Conservation (phyloP, 2,797 vertebrate genomes). For the Craterocephalus amniculus region DNA sequence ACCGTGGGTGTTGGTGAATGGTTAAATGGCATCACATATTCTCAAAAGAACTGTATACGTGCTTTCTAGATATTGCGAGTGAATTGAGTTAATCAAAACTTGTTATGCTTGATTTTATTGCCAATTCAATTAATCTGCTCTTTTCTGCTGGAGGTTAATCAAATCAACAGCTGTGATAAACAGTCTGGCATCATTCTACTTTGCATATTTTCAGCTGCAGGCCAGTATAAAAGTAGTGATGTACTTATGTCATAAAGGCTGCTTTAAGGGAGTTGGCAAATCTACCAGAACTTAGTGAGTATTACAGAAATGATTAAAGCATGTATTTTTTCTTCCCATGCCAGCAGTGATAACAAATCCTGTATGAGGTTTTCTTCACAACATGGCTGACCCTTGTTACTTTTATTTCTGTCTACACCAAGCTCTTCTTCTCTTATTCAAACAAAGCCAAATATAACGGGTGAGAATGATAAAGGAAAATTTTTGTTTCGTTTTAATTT, state of each 20-base stretch:
- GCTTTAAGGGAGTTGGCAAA: background rate
- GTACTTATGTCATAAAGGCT: background rate
- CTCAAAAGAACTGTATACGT: background rate
- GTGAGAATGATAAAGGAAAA: constrained; percentile 27
- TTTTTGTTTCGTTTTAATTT: constrained; percentile 37
- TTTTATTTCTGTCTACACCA: constrained; percentile 45
- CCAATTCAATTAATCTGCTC: background rate
- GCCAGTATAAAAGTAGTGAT: background rate
- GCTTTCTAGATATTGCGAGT: background rate
- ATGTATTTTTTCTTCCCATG: constrained; percentile 4
- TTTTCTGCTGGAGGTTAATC: background rate
- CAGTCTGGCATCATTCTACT: background rate
- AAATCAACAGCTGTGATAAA: background rate
- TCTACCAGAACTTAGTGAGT: constrained; percentile 9
- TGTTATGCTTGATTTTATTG: background rate
- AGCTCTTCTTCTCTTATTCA: constrained; percentile 34
- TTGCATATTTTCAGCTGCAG: background rate
- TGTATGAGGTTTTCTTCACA: constrained; percentile 33
- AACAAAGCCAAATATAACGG: constrained; percentile 25
- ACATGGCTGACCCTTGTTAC: no score
- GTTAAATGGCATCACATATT: background rate
- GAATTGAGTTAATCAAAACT: background rate
- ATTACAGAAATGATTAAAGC: constrained; percentile 24
- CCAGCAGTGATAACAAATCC: constrained; percentile 32
- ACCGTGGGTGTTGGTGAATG: background rate